Percentiles rank a stretch among this genome's conserved stretches.
Evolutionary conservation across 2,888 invertebrate species (phyloP).

Genomic region (Microctonus brassicae): DNA sequence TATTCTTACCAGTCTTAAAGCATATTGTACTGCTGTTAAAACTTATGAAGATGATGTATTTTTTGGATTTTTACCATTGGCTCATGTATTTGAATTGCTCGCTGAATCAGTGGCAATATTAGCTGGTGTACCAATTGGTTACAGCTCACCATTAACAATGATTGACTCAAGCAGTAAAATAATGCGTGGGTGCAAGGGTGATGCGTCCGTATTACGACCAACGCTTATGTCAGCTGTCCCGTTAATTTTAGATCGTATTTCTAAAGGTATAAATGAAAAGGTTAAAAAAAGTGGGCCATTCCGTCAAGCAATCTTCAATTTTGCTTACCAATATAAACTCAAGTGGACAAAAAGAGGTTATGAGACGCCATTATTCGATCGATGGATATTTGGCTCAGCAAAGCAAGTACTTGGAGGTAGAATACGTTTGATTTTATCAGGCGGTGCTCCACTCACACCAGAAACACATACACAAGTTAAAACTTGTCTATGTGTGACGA

Average conservation of each 20-base stretch:
- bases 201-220: conserved; percentile 90
- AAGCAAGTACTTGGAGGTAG: conserved; percentile 88
- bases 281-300: conserved; percentile 86
- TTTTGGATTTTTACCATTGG: conserved; percentile 95
- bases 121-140: conserved; percentile 93
- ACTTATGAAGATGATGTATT: conserved; percentile 84
- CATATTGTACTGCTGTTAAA: conserved; percentile 83
- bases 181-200: conserved; percentile 94
- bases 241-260: conserved; percentile 97
- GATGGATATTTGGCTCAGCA: conserved; percentile 73
- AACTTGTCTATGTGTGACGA: conserved; percentile 89
- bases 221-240: conserved; percentile 98
- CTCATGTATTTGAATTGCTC: conserved; percentile 96
- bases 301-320: conserved; percentile 89
- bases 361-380: conserved; percentile 83
- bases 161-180: conserved; percentile 95
- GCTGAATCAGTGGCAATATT: conserved; percentile 89
- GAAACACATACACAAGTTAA: conserved; percentile 96
- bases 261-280: conserved; percentile 96
- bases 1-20: conserved; percentile 83
- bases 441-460: conserved; percentile 95
- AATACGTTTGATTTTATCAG: conserved; percentile 89
- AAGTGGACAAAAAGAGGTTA: conserved; percentile 88
- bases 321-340: conserved; percentile 94
- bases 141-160: conserved; percentile 95